phyloP scores from a whole-genome alignment of 2,113 vertebrate genomes.

The Pelodiscus sinensis region DNA sequence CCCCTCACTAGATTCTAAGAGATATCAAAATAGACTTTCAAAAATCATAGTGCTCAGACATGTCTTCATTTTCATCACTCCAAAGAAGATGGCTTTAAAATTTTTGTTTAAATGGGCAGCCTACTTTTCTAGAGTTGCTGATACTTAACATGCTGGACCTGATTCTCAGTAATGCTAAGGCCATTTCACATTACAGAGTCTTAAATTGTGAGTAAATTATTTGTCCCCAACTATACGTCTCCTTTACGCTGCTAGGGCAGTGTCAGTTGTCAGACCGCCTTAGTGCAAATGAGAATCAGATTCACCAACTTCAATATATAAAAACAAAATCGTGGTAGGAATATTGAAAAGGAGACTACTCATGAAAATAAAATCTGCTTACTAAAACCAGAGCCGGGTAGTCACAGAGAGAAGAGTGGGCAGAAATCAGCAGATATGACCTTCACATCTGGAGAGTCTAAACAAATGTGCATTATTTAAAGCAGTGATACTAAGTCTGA shows the following conservation, averaged over 20 bases:
- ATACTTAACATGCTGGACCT: neutral
- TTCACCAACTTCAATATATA: neutral
- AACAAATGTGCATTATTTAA: neutral
- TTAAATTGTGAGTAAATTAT: neutral
- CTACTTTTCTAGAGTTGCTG: neutral
- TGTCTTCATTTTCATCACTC: neutral
- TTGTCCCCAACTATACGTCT: neutral
- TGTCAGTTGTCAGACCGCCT: neutral
- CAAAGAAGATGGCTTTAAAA: neutral
- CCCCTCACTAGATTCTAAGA: neutral
- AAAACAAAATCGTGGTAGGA: neutral
- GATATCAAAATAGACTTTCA: neutral
- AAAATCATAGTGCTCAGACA: neutral
- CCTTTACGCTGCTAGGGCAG: neutral
- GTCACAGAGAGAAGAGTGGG: neutral
- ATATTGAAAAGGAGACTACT: neutral
- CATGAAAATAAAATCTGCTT: neutral
- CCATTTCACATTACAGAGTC: neutral
- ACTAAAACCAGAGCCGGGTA: neutral
- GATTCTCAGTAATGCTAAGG: neutral
- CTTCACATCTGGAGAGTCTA: neutral
- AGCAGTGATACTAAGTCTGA: neutral
- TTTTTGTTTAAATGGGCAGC: neutral
- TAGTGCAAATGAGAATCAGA: neutral
- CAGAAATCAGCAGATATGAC: neutral